Conservation (phyloP, 2,888 invertebrate genomes). For the Cybosia mesomella region DNA sequence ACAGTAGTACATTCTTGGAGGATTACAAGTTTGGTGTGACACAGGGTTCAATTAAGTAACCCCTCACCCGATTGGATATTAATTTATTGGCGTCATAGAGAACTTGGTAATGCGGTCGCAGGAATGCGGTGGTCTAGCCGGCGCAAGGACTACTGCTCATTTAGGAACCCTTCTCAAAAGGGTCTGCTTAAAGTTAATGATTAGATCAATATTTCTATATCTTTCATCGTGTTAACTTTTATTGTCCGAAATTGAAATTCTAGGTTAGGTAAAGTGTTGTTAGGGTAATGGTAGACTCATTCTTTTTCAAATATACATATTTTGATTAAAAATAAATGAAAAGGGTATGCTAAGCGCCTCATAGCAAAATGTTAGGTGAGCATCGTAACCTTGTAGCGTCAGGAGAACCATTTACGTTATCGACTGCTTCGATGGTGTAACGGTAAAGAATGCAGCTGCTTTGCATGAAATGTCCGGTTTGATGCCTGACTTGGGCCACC, state of each 20-base stretch:
- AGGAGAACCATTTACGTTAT: too few species aligned
- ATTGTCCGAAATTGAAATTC: not conserved
- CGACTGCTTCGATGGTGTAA: too few species aligned
- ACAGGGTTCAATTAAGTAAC: conserved; percentile 66
- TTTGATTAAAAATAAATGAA: too few species aligned
- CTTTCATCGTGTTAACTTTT: not conserved
- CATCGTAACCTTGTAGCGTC: too few species aligned
- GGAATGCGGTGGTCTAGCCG: conserved; percentile 36
- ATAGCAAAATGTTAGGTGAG: too few species aligned
- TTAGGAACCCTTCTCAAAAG: conserved; percentile 20
- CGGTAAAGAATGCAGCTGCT: too few species aligned
- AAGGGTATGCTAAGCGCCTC: too few species aligned
- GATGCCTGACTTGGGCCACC: too few species aligned
- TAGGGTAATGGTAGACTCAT: too few species aligned
- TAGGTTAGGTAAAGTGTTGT: not conserved
- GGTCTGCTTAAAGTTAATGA: not conserved
- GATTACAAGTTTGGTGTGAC: conserved; percentile 71
- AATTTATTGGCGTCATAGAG: conserved; percentile 69
- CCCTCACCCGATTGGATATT: conserved; percentile 73
- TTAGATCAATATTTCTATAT: not conserved
- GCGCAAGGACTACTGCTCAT: conserved; percentile 31
- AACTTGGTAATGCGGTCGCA: conserved; percentile 35
- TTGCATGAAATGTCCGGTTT: too few species aligned
- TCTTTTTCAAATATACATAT: too few species aligned
- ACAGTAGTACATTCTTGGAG: conserved; percentile 63